Conservation (phyloP, 1,140 invertebrate genomes). For the Babylonia areolata region DNA sequence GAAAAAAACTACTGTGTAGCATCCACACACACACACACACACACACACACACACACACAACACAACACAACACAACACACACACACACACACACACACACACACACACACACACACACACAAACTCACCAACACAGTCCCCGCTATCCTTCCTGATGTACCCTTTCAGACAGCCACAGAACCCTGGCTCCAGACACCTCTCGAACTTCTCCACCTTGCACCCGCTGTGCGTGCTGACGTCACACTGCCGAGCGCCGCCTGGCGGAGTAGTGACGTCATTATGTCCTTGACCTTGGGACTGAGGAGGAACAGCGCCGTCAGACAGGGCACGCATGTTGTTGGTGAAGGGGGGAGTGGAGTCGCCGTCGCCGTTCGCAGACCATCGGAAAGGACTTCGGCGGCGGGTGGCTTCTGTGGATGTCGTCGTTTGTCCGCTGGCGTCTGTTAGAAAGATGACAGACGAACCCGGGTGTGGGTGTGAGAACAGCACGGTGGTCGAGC, state of each 20-base stretch:
- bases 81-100: no score
- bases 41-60: no score
- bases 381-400: background rate
- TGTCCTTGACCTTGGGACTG: background rate
- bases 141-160: background rate
- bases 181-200: slow-evolving; percentile 27
- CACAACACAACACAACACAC: no score
- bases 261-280: background rate
- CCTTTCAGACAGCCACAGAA: slow-evolving; percentile 26
- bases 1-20: no score
- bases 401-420: background rate
- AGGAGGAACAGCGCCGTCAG: background rate
- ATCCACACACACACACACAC: no score
- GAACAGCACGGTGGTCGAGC: no score
- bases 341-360: background rate
- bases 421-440: background rate
- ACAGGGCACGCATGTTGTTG: background rate
- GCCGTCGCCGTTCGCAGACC: background rate
- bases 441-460: background rate
- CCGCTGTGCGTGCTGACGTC: slow-evolving; percentile 31
- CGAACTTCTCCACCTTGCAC: background rate
- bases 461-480: no score
- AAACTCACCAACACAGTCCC: slow-evolving; percentile 30
- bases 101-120: no score
- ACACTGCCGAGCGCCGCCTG: no score